phyloP scores from a whole-genome alignment of 2,113 vertebrate genomes.

The Pimephales promelas region DNA sequence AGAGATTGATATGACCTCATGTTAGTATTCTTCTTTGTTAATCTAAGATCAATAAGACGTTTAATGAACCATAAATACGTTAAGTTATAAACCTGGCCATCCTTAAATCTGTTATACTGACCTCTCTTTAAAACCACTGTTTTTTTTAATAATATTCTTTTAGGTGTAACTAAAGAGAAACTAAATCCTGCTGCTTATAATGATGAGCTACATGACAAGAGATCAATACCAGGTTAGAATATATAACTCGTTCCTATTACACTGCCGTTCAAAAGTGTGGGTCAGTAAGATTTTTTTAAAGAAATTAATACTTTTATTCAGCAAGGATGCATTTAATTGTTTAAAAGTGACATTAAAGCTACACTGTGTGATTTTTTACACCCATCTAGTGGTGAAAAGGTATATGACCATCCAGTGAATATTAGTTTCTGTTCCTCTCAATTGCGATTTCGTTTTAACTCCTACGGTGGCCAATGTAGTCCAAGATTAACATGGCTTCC shows the following conservation, averaged over 20 bases:
- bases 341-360: too few species aligned
- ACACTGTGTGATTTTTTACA: too few species aligned
- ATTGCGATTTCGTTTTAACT: too few species aligned
- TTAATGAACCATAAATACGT: neutral
- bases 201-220: neutral
- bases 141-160: neutral
- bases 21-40: neutral
- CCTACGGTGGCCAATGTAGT: too few species aligned
- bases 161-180: neutral
- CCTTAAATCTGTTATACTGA: neutral
- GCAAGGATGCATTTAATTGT: too few species aligned
- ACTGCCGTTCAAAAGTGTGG: neutral
- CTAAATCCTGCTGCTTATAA: neutral
- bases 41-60: neutral
- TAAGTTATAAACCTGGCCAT: neutral
- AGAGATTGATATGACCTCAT: neutral
- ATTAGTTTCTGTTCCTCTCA: too few species aligned
- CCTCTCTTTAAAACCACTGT: neutral
- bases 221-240: neutral
- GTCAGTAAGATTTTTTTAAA: neutral
- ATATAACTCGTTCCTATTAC: neutral
- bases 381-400: too few species aligned
- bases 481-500: too few species aligned
- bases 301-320: too few species aligned
- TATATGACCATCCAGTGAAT: too few species aligned